Conservation (phyloP, 1,140 invertebrate species). For the Platyscapa corneri region DNA sequence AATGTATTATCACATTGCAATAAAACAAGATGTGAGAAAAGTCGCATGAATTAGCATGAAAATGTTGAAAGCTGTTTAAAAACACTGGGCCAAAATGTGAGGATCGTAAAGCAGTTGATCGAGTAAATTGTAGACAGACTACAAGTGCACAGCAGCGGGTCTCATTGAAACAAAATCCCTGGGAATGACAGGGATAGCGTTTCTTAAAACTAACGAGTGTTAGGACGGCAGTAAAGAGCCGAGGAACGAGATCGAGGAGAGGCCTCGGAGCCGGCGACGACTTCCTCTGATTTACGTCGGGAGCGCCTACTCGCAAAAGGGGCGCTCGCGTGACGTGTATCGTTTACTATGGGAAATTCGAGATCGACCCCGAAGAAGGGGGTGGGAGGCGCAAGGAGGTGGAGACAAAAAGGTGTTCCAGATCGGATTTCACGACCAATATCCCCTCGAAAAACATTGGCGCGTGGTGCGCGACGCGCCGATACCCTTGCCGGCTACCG, state of each 20-base stretch:
- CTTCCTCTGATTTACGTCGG: conserved; percentile 41
- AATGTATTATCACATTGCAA: neutral
- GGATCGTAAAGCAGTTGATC: too few species aligned
- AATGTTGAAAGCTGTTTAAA: too few species aligned
- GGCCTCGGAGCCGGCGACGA: neutral
- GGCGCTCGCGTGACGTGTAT: conserved; percentile 41
- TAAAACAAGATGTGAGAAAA: neutral
- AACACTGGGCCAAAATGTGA: too few species aligned
- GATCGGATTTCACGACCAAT: conserved; percentile 20
- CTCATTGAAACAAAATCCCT: neutral
- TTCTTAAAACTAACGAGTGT: conserved; percentile 18
- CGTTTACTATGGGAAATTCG: conserved; percentile 48
- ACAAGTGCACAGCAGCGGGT: neutral
- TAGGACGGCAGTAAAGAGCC: neutral
- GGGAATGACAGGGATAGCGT: neutral
- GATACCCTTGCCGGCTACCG: conserved; percentile 17
- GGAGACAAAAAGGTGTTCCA: conserved; percentile 37
- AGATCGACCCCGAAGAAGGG: conserved; percentile 4
- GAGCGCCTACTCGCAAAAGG: neutral
- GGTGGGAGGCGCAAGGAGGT: conserved; percentile 4
- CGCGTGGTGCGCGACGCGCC: neutral
- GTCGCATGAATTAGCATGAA: too few species aligned
- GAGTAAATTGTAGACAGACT: too few species aligned
- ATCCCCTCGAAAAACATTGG: conserved; percentile 13
- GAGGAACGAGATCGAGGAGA: neutral